A percentile compares a stretch with the other conserved stretches of the same genome.
Conservation (phyloP, 2,888 invertebrate species). For the Ormyrus pomaceus region DNA sequence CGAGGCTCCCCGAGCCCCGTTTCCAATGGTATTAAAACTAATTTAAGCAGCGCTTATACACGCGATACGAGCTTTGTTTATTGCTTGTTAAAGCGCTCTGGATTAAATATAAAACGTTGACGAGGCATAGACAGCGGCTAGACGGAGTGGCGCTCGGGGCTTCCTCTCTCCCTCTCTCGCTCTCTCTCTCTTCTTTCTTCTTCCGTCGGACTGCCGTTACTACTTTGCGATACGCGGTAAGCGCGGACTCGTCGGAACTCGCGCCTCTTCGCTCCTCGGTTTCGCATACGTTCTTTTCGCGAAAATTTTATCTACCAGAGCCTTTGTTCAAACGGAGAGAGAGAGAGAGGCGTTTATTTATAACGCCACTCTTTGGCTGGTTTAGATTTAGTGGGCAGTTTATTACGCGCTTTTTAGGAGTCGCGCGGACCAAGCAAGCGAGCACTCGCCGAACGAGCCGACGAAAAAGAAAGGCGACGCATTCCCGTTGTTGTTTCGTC, state of each 20-base stretch:
- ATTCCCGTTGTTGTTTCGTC: not conserved
- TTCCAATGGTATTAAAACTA: constrained; percentile 72
- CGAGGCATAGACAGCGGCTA: constrained; percentile 71
- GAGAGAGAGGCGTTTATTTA: constrained; percentile 9
- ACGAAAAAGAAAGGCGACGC: constrained; percentile 4
- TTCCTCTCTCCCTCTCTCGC: not conserved
- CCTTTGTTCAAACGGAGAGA: not conserved
- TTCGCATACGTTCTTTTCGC: not conserved
- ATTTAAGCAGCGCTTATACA: constrained; percentile 69
- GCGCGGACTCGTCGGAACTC: not conserved
- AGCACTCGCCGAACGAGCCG: not conserved
- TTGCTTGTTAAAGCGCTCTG: constrained; percentile 73
- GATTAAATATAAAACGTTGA: constrained; percentile 76
- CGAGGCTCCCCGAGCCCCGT: constrained; percentile 63
- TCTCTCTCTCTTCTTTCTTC: not conserved
- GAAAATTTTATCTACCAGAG: too few relatives aligned
- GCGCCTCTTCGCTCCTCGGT: not conserved
- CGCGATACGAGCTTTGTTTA: constrained; percentile 75
- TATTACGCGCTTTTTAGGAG: constrained; percentile 15
- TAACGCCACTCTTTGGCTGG: constrained; percentile 1
- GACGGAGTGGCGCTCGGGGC: constrained; percentile 71
- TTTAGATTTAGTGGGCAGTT: constrained; percentile 35
- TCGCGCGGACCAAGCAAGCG: not conserved
- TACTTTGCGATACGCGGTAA: too few relatives aligned
- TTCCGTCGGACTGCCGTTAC: too few relatives aligned